A percentile compares a stretch with the other conserved stretches of the same genome.
Evolutionary conservation across 2,888 invertebrate genomes (phyloP).

Genomic region (Macaria liturata): DNA sequence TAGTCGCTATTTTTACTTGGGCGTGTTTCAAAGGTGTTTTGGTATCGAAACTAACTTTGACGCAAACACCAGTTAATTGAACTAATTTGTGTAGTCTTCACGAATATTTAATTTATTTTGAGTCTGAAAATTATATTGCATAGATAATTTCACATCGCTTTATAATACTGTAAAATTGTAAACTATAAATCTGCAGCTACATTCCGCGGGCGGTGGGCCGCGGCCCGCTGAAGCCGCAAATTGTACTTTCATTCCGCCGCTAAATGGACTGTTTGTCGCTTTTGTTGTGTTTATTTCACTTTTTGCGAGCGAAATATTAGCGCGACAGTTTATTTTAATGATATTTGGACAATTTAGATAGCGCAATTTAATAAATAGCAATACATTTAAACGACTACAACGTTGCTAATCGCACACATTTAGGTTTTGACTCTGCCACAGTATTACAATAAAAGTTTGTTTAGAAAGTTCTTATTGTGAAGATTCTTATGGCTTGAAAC

Average conservation of each 20-base stretch:
- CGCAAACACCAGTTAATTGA: too few species aligned
- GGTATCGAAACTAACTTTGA: too few species aligned
- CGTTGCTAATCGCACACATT: too few species aligned
- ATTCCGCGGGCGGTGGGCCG: constrained; percentile 35
- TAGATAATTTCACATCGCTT: too few species aligned
- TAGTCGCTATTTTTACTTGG: constrained; percentile 12
- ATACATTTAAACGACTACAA: too few species aligned
- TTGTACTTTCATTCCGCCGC: constrained; percentile 64
- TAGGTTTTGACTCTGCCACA: too few species aligned
- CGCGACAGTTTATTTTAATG: constrained; percentile 14
- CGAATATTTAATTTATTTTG: too few species aligned
- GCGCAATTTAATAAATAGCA: not conserved
- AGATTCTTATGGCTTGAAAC: too few species aligned
- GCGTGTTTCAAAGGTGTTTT: not conserved
- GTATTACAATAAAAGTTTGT: too few species aligned
- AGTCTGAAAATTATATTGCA: too few species aligned
- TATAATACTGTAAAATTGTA: constrained; percentile 1
- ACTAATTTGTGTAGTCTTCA: too few species aligned
- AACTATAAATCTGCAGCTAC: constrained; percentile 23
- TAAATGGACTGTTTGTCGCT: constrained; percentile 59
- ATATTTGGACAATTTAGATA: not conserved
- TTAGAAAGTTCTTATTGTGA: too few species aligned
- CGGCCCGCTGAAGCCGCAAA: constrained; percentile 54
- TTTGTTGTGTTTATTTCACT: constrained; percentile 23
- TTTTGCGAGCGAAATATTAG: constrained; percentile 14